Evolutionary conservation across 2,797 vertebrate genomes (phyloP), one percentile per base, ranked within the genome.

Genomic region (Bradypodion pumilum): DNA sequence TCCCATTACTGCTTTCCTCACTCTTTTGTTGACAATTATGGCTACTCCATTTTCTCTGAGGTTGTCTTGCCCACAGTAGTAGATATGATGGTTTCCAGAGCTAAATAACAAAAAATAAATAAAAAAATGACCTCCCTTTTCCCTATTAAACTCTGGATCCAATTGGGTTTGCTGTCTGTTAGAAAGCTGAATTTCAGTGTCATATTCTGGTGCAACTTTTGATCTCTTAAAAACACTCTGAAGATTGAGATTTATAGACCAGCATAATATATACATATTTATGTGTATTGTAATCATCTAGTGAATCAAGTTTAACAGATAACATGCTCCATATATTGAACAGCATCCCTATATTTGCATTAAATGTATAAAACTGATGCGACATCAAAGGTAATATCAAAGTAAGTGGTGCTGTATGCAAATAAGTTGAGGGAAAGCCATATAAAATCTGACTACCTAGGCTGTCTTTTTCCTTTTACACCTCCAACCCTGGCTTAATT

Each of bases 301-400:
- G 72, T 80, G 69, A 85, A 83, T 76, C 89, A 86, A 89, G 91
- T 90, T 92, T 90, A 86, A 72, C 49, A 70, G 29, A 60, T 44
- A 49, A 78, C 40, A 81, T 8, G 0, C 79, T 12, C 74, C 63
- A 75, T 78, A 86, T 81, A 40, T 88, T 89, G 4, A 86, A 80
- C 78, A 9, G 68, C 89, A 70, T 8, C 1, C 60, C 88, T 86
- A 81, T 79, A 86, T 93, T 76, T 88, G 80, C 81, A 88, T 84
- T 88, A 88, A 63, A 1, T 83, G 5, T 80, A 82, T 5, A 29
- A 21, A 66, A 9, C 3, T 80, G 42, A 77, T 82, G 3, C 82
- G 32, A 85, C 0, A 76, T 16, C 74, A 89, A 82, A 0, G 0
- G 12, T 63, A 90, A 85, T 46, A 4, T 83, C 35, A 81, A 78